A percentile compares a stretch with the other conserved stretches of the same genome.
Conservation (phyloP, 2,797 vertebrate genomes). For the Pipistrellus pipistrellus region DNA sequence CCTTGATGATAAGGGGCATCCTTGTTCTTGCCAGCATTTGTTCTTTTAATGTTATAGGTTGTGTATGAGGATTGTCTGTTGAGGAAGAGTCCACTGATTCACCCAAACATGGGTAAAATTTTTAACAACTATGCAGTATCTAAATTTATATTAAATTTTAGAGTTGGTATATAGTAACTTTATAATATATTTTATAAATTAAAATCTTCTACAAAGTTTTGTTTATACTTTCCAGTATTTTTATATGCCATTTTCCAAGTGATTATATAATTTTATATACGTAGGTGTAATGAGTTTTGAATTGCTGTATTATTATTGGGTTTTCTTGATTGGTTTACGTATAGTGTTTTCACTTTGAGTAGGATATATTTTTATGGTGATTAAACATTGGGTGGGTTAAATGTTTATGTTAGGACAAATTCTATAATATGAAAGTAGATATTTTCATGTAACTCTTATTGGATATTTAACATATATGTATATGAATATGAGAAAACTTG, state of each 20-base stretch:
- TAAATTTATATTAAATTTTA: conserved; percentile 51
- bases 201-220: conserved; percentile 52
- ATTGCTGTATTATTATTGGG: neutral
- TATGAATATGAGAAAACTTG: conserved; percentile 25
- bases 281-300: conserved; percentile 46
- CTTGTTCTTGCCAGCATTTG: neutral
- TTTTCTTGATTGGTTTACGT: conserved; percentile 52
- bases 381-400: neutral
- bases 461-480: neutral
- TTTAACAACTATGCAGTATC: neutral
- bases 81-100: neutral
- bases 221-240: neutral
- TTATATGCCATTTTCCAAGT: conserved; percentile 10
- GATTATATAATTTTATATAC: conserved; percentile 45
- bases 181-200: conserved; percentile 50
- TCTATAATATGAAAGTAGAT: conserved; percentile 1
- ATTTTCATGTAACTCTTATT: conserved; percentile 47
- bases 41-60: conserved; percentile 18
- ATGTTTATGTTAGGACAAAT: conserved; percentile 26
- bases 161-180: conserved; percentile 22
- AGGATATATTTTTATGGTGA: neutral
- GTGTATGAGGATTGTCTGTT: neutral
- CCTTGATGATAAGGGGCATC: neutral
- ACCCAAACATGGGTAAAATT: neutral
- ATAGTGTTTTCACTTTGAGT: conserved; percentile 40